phyloP scores from a whole-genome alignment of 2,797 vertebrate species.

The Enteromius treurensis region DNA sequence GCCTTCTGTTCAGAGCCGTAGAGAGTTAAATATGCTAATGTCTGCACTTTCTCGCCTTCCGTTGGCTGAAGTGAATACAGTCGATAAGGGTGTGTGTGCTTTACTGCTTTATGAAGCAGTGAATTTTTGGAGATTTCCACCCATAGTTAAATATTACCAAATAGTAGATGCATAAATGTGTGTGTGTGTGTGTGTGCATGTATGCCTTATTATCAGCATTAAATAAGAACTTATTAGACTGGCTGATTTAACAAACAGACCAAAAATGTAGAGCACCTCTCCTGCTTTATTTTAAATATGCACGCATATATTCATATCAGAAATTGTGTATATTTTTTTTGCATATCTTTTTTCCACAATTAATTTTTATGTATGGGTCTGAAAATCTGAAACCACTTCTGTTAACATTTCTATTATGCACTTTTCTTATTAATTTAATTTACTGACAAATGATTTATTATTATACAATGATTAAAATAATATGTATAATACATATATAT shows the following conservation, averaged over 20 bases:
- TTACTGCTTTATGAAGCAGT: conserved; percentile 18
- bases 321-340: neutral
- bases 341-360: neutral
- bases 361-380: neutral
- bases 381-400: neutral
- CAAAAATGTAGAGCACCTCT: neutral
- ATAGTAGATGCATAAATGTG: neutral
- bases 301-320: neutral
- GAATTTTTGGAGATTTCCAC: neutral
- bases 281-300: neutral
- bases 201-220: neutral
- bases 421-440: neutral
- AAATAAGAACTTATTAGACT: neutral
- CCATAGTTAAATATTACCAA: neutral
- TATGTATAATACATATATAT: too few species aligned
- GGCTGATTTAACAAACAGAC: neutral
- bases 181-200: neutral
- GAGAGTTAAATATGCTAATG: conserved; percentile 56
- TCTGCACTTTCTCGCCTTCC: conserved; percentile 40
- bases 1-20: conserved; percentile 16
- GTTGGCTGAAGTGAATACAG: conserved; percentile 21
- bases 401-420: neutral
- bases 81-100: conserved; percentile 25
- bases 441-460: neutral
- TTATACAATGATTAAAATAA: neutral